These are phyloP conservation scores for Epizoanthus illoricatus DNA, from an alignment of 92 coral and sea anemone genomes.

Conservation along the genomic window DNA sequence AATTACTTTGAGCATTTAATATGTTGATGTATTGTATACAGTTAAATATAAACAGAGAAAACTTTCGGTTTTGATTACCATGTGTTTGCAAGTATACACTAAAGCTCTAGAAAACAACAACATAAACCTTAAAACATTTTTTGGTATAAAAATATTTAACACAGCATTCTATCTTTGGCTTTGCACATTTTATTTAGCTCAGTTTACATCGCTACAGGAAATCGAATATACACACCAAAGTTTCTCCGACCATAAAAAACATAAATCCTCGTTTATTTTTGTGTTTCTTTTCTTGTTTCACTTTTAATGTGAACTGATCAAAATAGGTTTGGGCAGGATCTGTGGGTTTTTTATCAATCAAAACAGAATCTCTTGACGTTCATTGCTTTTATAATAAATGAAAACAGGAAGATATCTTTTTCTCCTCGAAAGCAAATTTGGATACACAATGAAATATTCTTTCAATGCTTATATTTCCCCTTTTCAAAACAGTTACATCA, in stretches of 20 bases:
- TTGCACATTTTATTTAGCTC: neutral
- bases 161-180: neutral
- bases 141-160: constrained; percentile 13
- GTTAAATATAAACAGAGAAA: neutral
- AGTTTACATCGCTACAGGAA: constrained; percentile 19
- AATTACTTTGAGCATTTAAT: neutral
- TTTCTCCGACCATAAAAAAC: neutral
- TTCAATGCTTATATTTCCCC: constrained; percentile 31
- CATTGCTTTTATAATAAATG: constrained; percentile 25
- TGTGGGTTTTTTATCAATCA: constrained; percentile 23
- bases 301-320: constrained; percentile 13
- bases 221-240: constrained; percentile 18
- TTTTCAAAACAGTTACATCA: constrained; percentile 75
- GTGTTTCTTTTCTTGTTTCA: neutral
- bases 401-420: constrained; percentile 45
- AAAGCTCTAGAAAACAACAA: neutral
- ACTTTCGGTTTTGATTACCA: constrained; percentile 15
- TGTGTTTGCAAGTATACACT: neutral
- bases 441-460: constrained; percentile 46
- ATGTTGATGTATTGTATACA: neutral
- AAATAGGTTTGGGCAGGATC: neutral
- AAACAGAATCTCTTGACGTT: constrained; percentile 31
- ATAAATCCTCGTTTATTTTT: neutral
- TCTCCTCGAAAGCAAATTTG: constrained; percentile 36
- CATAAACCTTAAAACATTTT: neutral